These are phyloP conservation scores for Amphiduros pacificus DNA, from an alignment of 2,888 invertebrate species.

Conservation along the genomic window DNA sequence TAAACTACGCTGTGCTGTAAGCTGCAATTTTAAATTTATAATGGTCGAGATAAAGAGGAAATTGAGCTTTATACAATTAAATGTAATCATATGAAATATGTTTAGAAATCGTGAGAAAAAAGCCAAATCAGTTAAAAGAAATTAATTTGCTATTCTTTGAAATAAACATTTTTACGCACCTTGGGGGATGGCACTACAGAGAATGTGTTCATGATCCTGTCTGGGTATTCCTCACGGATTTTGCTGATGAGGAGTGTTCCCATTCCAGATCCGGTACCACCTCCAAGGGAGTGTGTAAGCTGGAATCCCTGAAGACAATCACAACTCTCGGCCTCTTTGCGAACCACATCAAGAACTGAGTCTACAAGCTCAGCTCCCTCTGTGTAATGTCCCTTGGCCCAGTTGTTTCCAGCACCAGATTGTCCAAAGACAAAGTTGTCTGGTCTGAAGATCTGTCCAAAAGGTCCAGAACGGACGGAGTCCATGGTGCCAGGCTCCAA, in stretches of 20 bases:
- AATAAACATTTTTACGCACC: too few relatives aligned
- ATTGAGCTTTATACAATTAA: too few relatives aligned
- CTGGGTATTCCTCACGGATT: conserved; percentile 96
- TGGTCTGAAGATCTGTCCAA: conserved; percentile 10
- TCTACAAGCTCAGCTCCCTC: conserved; percentile 66
- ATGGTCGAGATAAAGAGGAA: too few relatives aligned
- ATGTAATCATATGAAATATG: too few relatives aligned
- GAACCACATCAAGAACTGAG: conserved; percentile 54
- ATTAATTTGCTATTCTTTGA: too few relatives aligned
- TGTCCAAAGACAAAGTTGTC: conserved; percentile 13
- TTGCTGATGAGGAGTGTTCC: conserved; percentile 90
- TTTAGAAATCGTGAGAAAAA: too few relatives aligned
- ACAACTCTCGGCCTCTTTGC: conserved; percentile 55
- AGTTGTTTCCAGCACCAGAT: conserved; percentile 13
- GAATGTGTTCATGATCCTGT: conserved; percentile 97
- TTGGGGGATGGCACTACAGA: conserved; percentile 89
- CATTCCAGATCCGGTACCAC: conserved; percentile 87
- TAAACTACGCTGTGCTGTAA: too few relatives aligned
- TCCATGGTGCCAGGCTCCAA: conserved; percentile 97
- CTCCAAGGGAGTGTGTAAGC: conserved; percentile 71
- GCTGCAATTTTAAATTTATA: too few relatives aligned
- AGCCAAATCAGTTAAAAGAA: too few relatives aligned
- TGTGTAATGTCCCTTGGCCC: conserved; percentile 15
- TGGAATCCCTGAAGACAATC: conserved; percentile 58
- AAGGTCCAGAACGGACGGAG: conserved; percentile 67